Conservation (phyloP, 2,797 vertebrate genomes). For the Euthynnus affinis region DNA sequence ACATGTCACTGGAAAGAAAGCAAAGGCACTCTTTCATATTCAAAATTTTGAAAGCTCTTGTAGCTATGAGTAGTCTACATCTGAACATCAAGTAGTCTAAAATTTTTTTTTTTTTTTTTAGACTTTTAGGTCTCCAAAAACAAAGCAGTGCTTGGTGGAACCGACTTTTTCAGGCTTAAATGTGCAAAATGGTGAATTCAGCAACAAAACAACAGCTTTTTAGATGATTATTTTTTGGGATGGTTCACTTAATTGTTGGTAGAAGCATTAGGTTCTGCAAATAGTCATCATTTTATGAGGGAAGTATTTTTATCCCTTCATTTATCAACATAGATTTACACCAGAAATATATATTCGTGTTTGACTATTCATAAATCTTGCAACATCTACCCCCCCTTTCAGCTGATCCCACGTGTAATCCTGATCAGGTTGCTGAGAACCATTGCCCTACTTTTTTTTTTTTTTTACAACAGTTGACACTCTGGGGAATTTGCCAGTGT, state of each 20-base stretch:
- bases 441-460: conserved; percentile 31
- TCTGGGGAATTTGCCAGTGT: background rate
- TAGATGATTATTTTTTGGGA: background rate
- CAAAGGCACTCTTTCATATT: conserved; percentile 46
- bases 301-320: background rate
- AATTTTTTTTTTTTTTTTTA: too few species aligned
- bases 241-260: background rate
- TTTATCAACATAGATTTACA: background rate
- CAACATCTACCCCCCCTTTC: background rate
- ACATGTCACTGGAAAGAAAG: conserved; percentile 41
- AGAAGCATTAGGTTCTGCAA: background rate
- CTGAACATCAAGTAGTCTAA: background rate
- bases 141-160: conserved; percentile 23
- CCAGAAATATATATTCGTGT: background rate
- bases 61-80: conserved; percentile 42
- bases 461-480: conserved; percentile 19
- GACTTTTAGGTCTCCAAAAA: conserved; percentile 5
- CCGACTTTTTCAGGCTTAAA: conserved; percentile 7
- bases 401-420: conserved; percentile 27
- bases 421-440: conserved; percentile 10
- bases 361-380: conserved; percentile 4
- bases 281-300: background rate
- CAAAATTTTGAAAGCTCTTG: conserved; percentile 36
- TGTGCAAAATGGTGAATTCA: conserved; percentile 13
- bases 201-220: background rate